Base-by-base conservation (phyloP, 1,140 invertebrate genomes). In the Diachasmimorpha longicaudata region DNA sequence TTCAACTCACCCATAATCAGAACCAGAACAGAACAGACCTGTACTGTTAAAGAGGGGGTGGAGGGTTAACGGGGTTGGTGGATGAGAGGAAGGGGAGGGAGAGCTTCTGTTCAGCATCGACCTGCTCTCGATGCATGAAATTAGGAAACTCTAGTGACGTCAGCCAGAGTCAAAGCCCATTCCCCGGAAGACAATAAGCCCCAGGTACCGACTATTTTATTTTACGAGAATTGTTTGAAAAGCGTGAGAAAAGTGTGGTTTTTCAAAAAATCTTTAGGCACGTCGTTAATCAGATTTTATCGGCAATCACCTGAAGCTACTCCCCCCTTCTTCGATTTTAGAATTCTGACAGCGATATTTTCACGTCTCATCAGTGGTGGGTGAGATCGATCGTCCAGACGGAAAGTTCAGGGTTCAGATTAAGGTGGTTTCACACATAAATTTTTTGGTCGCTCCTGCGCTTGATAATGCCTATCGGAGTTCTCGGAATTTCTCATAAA, bases 101-200 rank as follows among this genome's bases (percentile, higher is more conserved):
- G 52, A 14, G 42, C n/a, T 72, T 75, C 68, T 75, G 48, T 16
- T 70, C 67, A 75, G 14, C 74, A 75, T 75, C 68, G 48, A 75
- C 48, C 74, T 58, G 48, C 52, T 63, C 68, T 70, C 68, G 74
- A 70, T 75, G 68, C 73, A 70, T 70, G 68, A 70, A 75, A 75
- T 75, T 75, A 75, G 74, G 68, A 21, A 70, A 52, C 48, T 63
- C 58, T 13, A 55, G 23, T 70, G 74, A 70, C 67, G 74, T 75
- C 67, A 75, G 31, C 25, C 74, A 9, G 39, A 19, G 37, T 75
- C 13, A 75, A 36, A 69, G 23, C 44, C 44, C 44, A 46, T 25
- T 39, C 25, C 69, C 31, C 55, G 10, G 68, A 52, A 48, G 55
- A 58, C 68, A 75, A 70, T 72, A 36, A 58, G 70, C 31, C 44